Conservation (phyloP, 2,888 invertebrate genomes). For the Hipparchia sbordonii region DNA sequence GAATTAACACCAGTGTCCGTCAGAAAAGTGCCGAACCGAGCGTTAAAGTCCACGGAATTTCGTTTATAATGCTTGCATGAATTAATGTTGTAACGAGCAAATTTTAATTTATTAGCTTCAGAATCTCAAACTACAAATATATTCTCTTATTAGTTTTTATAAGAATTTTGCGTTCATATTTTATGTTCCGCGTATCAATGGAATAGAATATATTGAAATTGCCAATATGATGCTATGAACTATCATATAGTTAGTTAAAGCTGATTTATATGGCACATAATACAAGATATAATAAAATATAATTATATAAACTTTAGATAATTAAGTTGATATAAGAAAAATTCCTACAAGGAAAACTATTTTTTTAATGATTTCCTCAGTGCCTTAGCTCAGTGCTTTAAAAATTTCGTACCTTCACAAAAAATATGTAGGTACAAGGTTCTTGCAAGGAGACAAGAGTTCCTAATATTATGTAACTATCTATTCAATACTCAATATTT, state of each 20-base stretch:
- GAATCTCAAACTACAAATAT: background rate
- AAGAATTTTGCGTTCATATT: background rate
- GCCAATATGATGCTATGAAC: background rate
- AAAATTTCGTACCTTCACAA: too few species aligned
- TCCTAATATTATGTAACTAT: too few species aligned
- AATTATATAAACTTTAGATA: too few species aligned
- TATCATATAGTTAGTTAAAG: background rate
- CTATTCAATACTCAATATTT: too few species aligned
- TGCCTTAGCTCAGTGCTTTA: too few species aligned
- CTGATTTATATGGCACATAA: background rate
- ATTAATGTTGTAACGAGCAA: slow-evolving; percentile 3
- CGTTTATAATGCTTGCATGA: background rate
- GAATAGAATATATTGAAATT: background rate
- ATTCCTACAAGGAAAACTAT: background rate
- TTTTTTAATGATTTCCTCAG: too few species aligned
- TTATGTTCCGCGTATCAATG: background rate
- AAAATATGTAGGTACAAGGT: too few species aligned
- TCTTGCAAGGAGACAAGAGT: too few species aligned
- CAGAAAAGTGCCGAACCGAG: too few species aligned
- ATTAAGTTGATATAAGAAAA: background rate
- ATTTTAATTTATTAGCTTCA: background rate
- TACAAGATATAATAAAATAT: too few species aligned
- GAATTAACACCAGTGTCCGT: too few species aligned
- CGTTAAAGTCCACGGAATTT: too few species aligned
- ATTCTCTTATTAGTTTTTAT: background rate